These are phyloP conservation scores for Pocota personata DNA, from an alignment of 2,888 invertebrate species.

Conservation along the genomic window DNA sequence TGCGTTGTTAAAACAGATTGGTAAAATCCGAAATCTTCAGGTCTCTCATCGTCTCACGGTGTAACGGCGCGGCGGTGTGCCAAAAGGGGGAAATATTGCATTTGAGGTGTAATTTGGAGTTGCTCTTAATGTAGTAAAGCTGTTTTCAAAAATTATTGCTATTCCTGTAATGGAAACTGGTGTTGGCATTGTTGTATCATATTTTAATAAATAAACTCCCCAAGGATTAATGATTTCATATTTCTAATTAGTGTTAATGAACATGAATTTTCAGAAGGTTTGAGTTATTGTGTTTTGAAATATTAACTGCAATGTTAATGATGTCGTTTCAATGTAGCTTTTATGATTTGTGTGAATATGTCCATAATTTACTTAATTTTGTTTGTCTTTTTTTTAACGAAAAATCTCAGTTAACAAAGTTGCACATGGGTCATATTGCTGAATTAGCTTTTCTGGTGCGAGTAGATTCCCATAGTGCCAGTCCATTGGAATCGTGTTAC, in stretches of 20 bases:
- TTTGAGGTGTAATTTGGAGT: slow-evolving; percentile 49
- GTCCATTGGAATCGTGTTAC: too few relatives aligned
- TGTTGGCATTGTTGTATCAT: slow-evolving; percentile 47
- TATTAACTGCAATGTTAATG: slow-evolving; percentile 42
- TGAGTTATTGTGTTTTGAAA: slow-evolving; percentile 47
- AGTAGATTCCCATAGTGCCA: too few relatives aligned
- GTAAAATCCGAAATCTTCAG: slow-evolving; percentile 52
- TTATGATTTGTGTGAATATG: slow-evolving; percentile 4
- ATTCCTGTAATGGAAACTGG: slow-evolving; percentile 35
- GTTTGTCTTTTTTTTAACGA: not conserved
- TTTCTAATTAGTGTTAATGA: slow-evolving; percentile 63
- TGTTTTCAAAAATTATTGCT: slow-evolving; percentile 64
- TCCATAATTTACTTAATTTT: not conserved
- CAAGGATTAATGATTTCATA: slow-evolving; percentile 63
- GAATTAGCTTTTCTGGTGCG: too few relatives aligned
- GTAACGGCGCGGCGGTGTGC: not conserved
- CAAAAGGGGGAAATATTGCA: slow-evolving; percentile 35
- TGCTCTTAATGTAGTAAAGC: slow-evolving; percentile 61
- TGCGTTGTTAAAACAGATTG: slow-evolving; percentile 63
- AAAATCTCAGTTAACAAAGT: too few relatives aligned
- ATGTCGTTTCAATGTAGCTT: slow-evolving; percentile 18
- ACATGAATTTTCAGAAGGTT: slow-evolving; percentile 31
- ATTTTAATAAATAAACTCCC: slow-evolving; percentile 63
- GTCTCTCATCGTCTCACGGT: not conserved
- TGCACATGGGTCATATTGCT: too few relatives aligned